These are phyloP conservation scores for Lucinisca nassula DNA, from an alignment of 2,888 invertebrate species.

Conservation along the genomic window DNA sequence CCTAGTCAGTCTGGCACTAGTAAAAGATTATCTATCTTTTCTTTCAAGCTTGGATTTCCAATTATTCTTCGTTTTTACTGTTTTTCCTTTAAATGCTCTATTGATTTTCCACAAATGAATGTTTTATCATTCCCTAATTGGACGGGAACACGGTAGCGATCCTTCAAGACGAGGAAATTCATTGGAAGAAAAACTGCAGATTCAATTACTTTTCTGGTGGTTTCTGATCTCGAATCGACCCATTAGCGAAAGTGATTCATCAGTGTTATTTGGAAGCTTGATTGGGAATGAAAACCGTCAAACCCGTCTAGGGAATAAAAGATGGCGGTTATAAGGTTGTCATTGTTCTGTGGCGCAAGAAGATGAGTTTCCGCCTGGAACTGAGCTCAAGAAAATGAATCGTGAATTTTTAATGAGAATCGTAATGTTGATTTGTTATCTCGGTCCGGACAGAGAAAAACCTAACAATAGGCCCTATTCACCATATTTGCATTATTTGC, in stretches of 20 bases:
- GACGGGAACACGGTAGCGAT: slow-evolving; percentile 47
- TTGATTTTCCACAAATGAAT: slow-evolving; percentile 55
- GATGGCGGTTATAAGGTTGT: slow-evolving; percentile 62
- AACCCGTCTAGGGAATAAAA: slow-evolving; percentile 59
- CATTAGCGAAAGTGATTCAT: slow-evolving; percentile 68
- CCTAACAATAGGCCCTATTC: neutral
- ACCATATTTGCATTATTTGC: neutral
- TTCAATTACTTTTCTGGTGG: slow-evolving; percentile 65
- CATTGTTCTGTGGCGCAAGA: neutral
- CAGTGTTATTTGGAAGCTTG: slow-evolving; percentile 59
- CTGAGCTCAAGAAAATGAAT: neutral
- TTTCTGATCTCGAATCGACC: slow-evolving; percentile 63
- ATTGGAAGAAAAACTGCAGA: slow-evolving; percentile 61
- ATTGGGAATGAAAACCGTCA: slow-evolving; percentile 58
- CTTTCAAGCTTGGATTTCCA: slow-evolving; percentile 17
- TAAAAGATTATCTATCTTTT: neutral
- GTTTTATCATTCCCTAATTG: slow-evolving; percentile 73
- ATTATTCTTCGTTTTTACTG: slow-evolving; percentile 32
- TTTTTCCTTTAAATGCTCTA: slow-evolving; percentile 50
- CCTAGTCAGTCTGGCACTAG: neutral
- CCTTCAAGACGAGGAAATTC: slow-evolving; percentile 33
- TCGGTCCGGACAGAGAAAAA: neutral
- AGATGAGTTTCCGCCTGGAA: neutral
- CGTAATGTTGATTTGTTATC: neutral
- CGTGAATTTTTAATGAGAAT: neutral